A percentile compares a stretch with the other conserved stretches of the same genome.
Conservation (phyloP, 2,888 invertebrate species). For the Machimus rusticus region DNA sequence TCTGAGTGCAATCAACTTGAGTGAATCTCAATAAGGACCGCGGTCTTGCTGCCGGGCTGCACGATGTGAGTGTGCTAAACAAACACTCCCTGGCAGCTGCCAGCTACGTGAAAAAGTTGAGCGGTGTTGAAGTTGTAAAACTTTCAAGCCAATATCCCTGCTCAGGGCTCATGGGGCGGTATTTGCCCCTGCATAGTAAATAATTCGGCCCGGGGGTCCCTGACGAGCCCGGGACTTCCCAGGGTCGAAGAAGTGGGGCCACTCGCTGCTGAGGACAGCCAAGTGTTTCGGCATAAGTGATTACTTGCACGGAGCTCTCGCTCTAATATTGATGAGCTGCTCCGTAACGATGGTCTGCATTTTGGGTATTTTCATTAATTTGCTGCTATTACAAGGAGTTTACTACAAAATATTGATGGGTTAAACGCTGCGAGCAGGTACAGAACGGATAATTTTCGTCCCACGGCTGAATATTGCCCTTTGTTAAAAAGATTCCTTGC, state of each 20-base stretch:
- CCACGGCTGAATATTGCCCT: background rate
- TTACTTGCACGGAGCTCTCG: background rate
- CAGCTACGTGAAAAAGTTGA: background rate
- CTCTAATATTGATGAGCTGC: background rate
- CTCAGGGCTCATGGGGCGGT: background rate
- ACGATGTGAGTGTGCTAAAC: slow-evolving; percentile 29
- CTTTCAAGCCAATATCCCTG: background rate
- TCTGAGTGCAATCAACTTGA: slow-evolving; percentile 37
- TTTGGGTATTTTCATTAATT: background rate
- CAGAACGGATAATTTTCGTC: background rate
- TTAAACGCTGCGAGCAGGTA: background rate
- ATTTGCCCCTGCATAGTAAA: background rate
- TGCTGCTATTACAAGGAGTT: background rate
- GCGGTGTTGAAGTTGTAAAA: background rate
- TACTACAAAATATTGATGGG: background rate
- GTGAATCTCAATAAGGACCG: slow-evolving; percentile 35
- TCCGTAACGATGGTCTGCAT: background rate
- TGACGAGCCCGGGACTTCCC: background rate
- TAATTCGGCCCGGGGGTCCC: background rate
- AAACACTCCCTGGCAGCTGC: slow-evolving; percentile 6
- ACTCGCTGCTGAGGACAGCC: background rate
- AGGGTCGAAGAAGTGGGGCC: background rate
- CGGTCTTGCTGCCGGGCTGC: background rate
- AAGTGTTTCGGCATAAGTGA: background rate
- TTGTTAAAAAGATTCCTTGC: background rate